Conservation (phyloP, 2,113 vertebrate species). For the Gracilinanus agilis region DNA sequence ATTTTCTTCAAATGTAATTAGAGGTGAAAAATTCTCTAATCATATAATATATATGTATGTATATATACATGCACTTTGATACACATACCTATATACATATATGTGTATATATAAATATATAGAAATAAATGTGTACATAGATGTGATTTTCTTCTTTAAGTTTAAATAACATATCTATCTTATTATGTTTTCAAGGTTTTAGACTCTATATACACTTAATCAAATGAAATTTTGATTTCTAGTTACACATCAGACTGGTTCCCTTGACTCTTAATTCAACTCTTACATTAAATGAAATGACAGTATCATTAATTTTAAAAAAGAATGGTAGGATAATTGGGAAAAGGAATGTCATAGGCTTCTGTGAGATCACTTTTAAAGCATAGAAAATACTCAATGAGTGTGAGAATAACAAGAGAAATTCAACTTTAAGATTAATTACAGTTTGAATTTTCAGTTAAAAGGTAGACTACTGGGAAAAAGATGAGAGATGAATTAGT, state of each 20-base stretch:
- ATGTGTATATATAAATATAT: not conserved
- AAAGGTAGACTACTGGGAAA: not conserved
- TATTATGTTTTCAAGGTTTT: slow-evolving; percentile 54
- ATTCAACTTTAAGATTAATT: slow-evolving; percentile 33
- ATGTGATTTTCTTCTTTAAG: slow-evolving; percentile 27
- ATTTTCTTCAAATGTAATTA: no score
- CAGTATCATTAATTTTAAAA: slow-evolving; percentile 55
- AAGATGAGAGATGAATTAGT: not conserved
- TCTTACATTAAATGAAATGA: slow-evolving; percentile 74
- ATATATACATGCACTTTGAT: no score
- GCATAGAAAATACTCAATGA: slow-evolving; percentile 52
- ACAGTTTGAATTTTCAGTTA: slow-evolving; percentile 29
- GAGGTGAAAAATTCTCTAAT: no score
- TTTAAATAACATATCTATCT: slow-evolving; percentile 55
- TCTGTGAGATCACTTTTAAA: slow-evolving; percentile 57
- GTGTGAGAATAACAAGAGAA: slow-evolving; percentile 48
- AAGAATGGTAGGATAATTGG: slow-evolving; percentile 37
- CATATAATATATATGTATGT: not conserved
- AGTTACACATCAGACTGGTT: slow-evolving; percentile 42
- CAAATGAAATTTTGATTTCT: slow-evolving; percentile 63
- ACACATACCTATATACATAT: no score
- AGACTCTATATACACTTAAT: slow-evolving; percentile 43
- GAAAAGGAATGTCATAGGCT: slow-evolving; percentile 46
- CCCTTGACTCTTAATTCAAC: slow-evolving; percentile 41
- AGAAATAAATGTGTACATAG: not conserved